phyloP scores from a whole-genome alignment of 2,113 vertebrate species.

The Phaethornis superciliosus region DNA sequence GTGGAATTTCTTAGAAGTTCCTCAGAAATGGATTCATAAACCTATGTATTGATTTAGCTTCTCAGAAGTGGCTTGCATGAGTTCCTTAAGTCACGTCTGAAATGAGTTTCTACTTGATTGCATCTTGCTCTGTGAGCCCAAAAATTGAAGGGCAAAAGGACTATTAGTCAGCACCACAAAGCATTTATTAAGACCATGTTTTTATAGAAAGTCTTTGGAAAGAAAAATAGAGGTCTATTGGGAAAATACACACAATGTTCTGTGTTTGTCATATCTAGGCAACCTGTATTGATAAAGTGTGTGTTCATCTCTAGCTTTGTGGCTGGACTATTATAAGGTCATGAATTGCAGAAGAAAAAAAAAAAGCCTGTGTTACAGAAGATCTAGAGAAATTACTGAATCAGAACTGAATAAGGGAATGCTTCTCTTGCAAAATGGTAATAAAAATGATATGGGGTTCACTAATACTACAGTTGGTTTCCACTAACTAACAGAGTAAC shows the following conservation, averaged over 20 bases:
- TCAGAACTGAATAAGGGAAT: neutral
- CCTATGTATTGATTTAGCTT: neutral
- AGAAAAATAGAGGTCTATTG: neutral
- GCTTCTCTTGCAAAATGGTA: constrained; percentile 31
- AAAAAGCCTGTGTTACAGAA: neutral
- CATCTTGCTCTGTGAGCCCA: neutral
- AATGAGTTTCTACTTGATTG: neutral
- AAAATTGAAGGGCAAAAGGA: neutral
- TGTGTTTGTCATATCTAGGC: neutral
- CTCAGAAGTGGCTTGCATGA: neutral
- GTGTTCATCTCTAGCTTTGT: neutral
- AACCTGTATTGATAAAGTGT: neutral
- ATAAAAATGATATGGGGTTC: constrained; percentile 10
- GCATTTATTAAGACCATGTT: neutral
- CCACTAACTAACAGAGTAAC: constrained; percentile 41
- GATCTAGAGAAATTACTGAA: neutral
- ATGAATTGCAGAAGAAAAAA: neutral
- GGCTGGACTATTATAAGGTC: neutral
- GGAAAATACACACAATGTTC: neutral
- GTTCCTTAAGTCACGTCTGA: neutral
- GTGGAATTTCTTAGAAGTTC: neutral
- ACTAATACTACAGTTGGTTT: constrained; percentile 57
- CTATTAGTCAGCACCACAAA: neutral
- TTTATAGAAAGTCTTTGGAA: neutral
- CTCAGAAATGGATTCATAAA: neutral